Evolutionary conservation across 2,113 vertebrate genomes (phyloP).

Genomic region (Galbula dea): DNA sequence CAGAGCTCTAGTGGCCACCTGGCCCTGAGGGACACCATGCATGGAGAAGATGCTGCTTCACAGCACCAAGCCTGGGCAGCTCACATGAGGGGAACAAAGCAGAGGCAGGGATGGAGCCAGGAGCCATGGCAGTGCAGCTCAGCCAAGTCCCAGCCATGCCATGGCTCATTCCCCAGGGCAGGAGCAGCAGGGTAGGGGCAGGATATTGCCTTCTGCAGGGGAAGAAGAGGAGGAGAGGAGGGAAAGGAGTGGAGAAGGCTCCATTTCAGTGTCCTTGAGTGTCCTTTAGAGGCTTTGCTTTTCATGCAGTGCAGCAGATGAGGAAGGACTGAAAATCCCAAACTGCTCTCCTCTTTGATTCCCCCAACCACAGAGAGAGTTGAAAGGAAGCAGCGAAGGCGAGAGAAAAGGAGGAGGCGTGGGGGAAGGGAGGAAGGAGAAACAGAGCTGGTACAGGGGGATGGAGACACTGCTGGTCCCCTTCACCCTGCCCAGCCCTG

Average conservation of each 20-base stretch:
- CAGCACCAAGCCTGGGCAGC: not conserved
- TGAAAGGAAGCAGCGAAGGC: not conserved
- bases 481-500: not conserved
- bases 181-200: not conserved
- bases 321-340: constrained; percentile 15
- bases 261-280: constrained; percentile 21
- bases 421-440: not conserved
- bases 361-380: not conserved
- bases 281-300: constrained; percentile 38
- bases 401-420: not conserved
- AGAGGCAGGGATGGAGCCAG: not conserved
- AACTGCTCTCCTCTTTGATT: constrained; percentile 11
- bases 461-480: not conserved
- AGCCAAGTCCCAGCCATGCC: accelerated
- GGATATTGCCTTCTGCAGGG: not conserved
- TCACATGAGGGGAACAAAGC: accelerated
- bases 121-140: not conserved
- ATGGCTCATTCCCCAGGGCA: accelerated
- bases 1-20: not conserved
- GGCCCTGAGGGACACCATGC: not conserved
- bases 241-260: not conserved
- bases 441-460: not conserved
- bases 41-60: not conserved
- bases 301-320: not conserved
- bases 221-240: not conserved